Evolutionary conservation across 2,797 vertebrate genomes (phyloP).

Genomic region (Siniperca undulata): DNA sequence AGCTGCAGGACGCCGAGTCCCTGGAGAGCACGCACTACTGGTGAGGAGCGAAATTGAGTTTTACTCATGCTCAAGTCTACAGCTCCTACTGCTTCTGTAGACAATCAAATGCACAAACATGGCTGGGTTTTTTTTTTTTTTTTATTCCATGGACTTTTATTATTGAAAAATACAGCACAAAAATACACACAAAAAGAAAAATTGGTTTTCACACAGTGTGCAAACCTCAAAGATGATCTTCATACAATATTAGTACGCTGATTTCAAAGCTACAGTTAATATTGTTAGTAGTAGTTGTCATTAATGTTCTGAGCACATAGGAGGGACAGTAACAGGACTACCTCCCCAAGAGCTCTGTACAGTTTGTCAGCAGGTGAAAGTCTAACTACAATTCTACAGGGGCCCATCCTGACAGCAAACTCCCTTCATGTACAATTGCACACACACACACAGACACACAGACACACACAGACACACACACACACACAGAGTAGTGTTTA

Average conservation of each 20-base stretch:
- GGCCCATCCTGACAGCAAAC: slow-evolving; percentile 50
- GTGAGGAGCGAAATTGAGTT: slow-evolving; percentile 23
- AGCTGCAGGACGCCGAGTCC: slow-evolving; percentile 43
- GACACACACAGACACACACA: background rate
- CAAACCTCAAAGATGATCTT: slow-evolving; percentile 74
- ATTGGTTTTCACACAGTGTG: slow-evolving; percentile 75
- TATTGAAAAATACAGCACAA: slow-evolving; percentile 88
- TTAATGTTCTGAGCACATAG: slow-evolving; percentile 53
- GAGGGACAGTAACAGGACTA: slow-evolving; percentile 48
- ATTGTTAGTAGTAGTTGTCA: slow-evolving; percentile 75
- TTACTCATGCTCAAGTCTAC: slow-evolving; percentile 42
- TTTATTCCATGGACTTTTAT: slow-evolving; percentile 79
- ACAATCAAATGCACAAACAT: slow-evolving; percentile 27
- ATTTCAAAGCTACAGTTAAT: slow-evolving; percentile 80
- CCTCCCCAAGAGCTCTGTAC: slow-evolving; percentile 58
- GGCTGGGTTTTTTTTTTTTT: background rate
- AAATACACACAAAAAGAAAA: slow-evolving; percentile 79
- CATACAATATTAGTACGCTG: slow-evolving; percentile 78
- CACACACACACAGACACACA: background rate
- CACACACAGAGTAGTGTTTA: slow-evolving; percentile 3
- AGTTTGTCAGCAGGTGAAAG: slow-evolving; percentile 60
- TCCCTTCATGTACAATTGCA: slow-evolving; percentile 29
- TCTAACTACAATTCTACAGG: slow-evolving; percentile 65
- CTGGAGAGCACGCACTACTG: slow-evolving; percentile 9
- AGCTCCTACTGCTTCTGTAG: slow-evolving; percentile 12